phyloP scores from a whole-genome alignment of 2,888 invertebrate species.

The Chaetoderma sp. region DNA sequence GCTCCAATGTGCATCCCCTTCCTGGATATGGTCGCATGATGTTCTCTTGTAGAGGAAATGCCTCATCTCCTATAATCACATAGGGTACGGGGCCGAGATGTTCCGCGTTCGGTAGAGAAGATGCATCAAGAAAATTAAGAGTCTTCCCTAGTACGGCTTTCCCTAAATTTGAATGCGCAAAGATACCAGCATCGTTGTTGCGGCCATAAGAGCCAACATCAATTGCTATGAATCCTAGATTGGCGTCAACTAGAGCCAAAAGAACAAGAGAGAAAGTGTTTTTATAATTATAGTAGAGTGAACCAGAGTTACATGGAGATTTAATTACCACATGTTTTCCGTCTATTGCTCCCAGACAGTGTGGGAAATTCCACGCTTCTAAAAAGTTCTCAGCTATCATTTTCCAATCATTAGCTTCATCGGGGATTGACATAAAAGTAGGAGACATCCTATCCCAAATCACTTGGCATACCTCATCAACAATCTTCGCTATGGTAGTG shows the following conservation, averaged over 20 bases:
- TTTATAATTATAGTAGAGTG: conserved; percentile 10
- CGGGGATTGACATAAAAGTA: background rate
- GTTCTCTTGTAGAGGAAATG: too few species aligned
- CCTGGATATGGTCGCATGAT: too few species aligned
- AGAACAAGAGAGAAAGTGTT: conserved; percentile 42
- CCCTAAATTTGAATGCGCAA: conserved; percentile 14
- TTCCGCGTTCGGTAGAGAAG: conserved; percentile 22
- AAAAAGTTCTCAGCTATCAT: background rate
- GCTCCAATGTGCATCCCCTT: too few species aligned
- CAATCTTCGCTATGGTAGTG: conserved; percentile 11
- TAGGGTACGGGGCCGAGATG: conserved; percentile 18
- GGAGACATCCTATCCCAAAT: background rate
- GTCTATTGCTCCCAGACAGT: conserved; percentile 9
- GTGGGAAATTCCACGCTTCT: conserved; percentile 11
- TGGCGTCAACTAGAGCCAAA: conserved; percentile 52
- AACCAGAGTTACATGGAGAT: background rate
- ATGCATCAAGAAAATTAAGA: conserved; percentile 1
- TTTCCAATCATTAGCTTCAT: conserved; percentile 1
- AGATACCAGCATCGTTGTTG: conserved; percentile 58
- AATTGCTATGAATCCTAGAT: conserved; percentile 61
- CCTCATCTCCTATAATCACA: conserved; percentile 44
- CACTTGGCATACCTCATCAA: conserved; percentile 13
- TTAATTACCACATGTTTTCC: conserved; percentile 13
- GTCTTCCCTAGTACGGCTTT: background rate
- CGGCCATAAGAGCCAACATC: conserved; percentile 60